Conservation (phyloP, 2,113 vertebrate species). For the Phocoena sinus region DNA sequence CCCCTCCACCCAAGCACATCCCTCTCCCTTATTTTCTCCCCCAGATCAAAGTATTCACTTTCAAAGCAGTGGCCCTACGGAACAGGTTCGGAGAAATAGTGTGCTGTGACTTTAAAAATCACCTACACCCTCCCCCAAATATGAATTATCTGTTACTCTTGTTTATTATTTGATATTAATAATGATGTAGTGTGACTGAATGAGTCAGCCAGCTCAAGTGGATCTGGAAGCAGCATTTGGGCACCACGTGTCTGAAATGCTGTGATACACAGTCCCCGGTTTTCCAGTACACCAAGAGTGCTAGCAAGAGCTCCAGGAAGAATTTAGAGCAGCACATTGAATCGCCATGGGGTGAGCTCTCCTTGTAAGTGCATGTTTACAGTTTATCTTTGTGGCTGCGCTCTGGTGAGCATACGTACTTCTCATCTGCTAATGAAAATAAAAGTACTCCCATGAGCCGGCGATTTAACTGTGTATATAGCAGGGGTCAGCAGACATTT, state of each 20-base stretch:
- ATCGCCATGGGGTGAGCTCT: not conserved
- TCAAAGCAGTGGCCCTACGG: constrained; percentile 33
- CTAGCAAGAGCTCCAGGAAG: not conserved
- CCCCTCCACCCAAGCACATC: constrained; percentile 18
- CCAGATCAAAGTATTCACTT: constrained; percentile 39
- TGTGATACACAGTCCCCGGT: not conserved
- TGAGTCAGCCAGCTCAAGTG: constrained; percentile 20
- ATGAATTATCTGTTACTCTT: constrained; percentile 57
- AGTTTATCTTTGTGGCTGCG: not conserved
- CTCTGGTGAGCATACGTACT: not conserved
- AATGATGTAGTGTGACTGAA: constrained; percentile 41
- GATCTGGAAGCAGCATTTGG: constrained; percentile 48
- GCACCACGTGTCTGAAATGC: constrained; percentile 38
- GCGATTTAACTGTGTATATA: not conserved
- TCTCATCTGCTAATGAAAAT: not conserved
- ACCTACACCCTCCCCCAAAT: constrained; percentile 38
- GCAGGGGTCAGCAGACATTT: not conserved
- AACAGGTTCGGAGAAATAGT: constrained; percentile 36
- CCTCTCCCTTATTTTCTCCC: constrained; percentile 34
- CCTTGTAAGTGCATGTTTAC: not conserved
- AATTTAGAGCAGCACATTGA: not conserved
- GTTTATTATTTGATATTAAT: constrained; percentile 59
- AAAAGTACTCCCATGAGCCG: not conserved
- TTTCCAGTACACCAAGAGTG: not conserved
- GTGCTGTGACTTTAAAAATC: constrained; percentile 63